Evolutionary conservation across 2,113 vertebrate species (phyloP), one percentile per base, ranked within the genome.

Genomic region (Gymnobelideus leadbeateri): DNA sequence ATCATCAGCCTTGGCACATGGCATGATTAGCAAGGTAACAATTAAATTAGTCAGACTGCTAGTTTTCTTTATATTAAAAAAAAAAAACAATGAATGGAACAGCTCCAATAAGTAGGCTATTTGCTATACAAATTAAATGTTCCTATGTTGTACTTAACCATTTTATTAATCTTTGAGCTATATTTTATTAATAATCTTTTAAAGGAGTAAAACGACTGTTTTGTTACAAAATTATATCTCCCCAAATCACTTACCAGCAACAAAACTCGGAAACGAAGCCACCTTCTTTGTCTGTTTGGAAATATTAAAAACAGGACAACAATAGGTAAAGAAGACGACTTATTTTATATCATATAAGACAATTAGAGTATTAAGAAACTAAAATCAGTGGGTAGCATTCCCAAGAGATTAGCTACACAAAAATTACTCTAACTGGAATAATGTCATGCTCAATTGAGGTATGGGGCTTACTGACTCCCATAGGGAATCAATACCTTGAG

Each of bases 231-330:
- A 28, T 68, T 0, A 31, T 95, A 93, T 28, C 46, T 4, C 11
- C 43, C 8, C 52, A 95, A 98, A 53, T 77, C 94, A 98, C 99
- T 99, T 98, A 99, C 99, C 99, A 97, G 99, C 99, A 92, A 99
- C 99, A 98, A 99, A 99, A 98, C 99, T 99, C 96, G 99, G 99
- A 97, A 99, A 99, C 2, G 99, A 99, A 31, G 99, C 98, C 91
- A 99, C 99, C 98, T 99, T 99, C 99, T 99, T 99, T 84, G 99
- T 99, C 98, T 99, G 99, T 99, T 98, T 94, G 95, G 97, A 98
- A 98, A 98, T 51, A 96, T 28, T 57, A 54, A 94, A n/a, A 10
- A 84, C 91, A 43, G 94, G 94, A 90, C 54, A 25, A 8, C 16
- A 91, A 54, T 46, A 68, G 14, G 8, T 91, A 51, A 90, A 93